These are phyloP conservation scores for Myathropa florea DNA, from an alignment of 2,888 invertebrate species.

Conservation along the genomic window DNA sequence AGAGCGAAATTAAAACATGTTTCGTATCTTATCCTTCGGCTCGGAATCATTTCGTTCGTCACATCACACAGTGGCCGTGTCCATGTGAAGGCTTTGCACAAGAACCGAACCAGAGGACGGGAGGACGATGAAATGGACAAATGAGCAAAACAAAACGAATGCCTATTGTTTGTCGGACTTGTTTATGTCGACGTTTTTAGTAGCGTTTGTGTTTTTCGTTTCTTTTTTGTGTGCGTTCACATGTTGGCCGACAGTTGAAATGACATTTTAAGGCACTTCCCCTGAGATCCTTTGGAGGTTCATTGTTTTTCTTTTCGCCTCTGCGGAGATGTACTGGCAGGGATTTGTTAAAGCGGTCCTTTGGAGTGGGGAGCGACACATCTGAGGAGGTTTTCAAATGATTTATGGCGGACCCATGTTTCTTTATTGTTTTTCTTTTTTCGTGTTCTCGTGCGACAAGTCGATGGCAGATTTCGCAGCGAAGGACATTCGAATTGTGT, in stretches of 20 bases:
- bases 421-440: neutral
- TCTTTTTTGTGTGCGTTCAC: neutral
- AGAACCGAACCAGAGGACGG: neutral
- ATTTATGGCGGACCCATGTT: neutral
- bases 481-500: neutral
- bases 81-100: neutral
- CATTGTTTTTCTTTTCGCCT: neutral
- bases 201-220: neutral
- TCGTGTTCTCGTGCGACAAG: too few species aligned
- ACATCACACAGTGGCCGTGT: neutral
- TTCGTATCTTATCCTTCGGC: neutral
- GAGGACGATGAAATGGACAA: neutral
- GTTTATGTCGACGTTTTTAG: neutral
- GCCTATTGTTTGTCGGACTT: neutral
- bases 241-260: neutral
- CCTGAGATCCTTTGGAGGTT: neutral
- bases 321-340: neutral
- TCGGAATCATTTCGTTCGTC: neutral
- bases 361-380: neutral
- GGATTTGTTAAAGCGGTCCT: neutral
- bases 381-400: neutral
- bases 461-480: neutral
- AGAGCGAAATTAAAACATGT: neutral
- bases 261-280: constrained; percentile 1
- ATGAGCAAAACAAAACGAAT: neutral